Base-by-base conservation (phyloP, 2,113 vertebrate species). In the Chionis minor region DNA sequence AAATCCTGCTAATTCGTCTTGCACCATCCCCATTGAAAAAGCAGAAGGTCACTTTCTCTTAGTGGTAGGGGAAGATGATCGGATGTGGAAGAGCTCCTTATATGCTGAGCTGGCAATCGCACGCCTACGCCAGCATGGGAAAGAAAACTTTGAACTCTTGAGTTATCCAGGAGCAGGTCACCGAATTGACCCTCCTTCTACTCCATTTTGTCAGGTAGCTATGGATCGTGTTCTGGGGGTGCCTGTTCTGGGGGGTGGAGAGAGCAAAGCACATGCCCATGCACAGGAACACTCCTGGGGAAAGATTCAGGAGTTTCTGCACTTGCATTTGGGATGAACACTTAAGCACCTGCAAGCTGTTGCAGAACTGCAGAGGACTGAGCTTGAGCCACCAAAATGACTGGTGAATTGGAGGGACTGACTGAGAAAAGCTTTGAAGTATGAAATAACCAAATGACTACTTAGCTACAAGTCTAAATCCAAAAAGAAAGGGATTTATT, bases 271-370 rank as follows among this genome's bases (percentile, higher is more conserved):
- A 61, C 98, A 98, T 33, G 97, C 96, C 38, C 38, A 92, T 9
- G 98, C 97, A 44, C 98, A 98, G 94, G 97, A 96, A 71, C 96
- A 98, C 71, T 98, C 98, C 85, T 98, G 98, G 98, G 47, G 93
- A 81, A 98, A 98, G 90, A 98, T 98, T 90, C 97, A 83, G 70
- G 96, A 98, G 58, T 98, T 98, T 95, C 87, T 98, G 88, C 94
- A 38, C 73, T 97, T 97, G 70, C 97, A 97, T 73, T 92, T 98
- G 90, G 95, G 86, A 79, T 98, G 90, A 98, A 81, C 33, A 15
- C 14, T 49, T 69, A 44, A 55, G 33, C 66, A 91, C 32, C 28
- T 80, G 49, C 51, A 65, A 70, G 28, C 33, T 92, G 71, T 69
- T 85, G 81, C 74, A 86, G 81, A 96, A 70, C n/a, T 71, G 66